Conservation (phyloP, 2,888 invertebrate species). For the Dryocosmus kuriphilus region DNA sequence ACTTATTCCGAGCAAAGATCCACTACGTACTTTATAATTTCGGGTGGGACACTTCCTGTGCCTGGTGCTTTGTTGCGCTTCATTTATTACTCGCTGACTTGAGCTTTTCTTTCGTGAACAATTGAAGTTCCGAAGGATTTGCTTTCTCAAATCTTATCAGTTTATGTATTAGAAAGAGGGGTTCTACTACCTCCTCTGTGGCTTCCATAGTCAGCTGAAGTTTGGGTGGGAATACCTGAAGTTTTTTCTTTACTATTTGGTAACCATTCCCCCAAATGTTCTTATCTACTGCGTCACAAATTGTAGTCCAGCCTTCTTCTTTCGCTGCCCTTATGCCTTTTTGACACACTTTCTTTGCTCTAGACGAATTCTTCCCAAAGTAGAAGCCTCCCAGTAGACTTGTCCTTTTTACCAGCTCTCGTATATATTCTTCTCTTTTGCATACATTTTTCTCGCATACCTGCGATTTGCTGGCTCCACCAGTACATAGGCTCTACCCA, state of each 20-base stretch:
- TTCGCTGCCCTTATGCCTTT: background rate
- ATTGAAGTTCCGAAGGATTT: too few species aligned
- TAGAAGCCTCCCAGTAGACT: background rate
- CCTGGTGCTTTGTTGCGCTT: too few species aligned
- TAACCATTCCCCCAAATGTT: slow-evolving; percentile 1
- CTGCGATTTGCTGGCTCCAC: background rate
- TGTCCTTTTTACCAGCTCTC: background rate
- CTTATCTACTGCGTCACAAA: too few species aligned
- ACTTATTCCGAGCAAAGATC: slow-evolving; percentile 8
- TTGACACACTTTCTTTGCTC: background rate
- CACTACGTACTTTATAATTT: background rate
- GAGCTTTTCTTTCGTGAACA: too few species aligned
- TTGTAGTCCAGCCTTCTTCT: too few species aligned
- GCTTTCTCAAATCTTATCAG: too few species aligned
- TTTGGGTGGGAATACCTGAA: too few species aligned
- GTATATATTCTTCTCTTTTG: background rate
- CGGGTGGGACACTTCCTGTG: too few species aligned
- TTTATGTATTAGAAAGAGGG: too few species aligned
- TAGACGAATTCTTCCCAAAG: background rate
- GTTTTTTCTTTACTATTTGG: background rate
- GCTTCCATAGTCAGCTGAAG: too few species aligned
- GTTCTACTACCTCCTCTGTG: background rate
- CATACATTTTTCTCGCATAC: background rate
- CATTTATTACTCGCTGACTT: too few species aligned
- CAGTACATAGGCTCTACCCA: background rate